Conservation (phyloP, 1,140 invertebrate species). For the Cepaea nemoralis region DNA sequence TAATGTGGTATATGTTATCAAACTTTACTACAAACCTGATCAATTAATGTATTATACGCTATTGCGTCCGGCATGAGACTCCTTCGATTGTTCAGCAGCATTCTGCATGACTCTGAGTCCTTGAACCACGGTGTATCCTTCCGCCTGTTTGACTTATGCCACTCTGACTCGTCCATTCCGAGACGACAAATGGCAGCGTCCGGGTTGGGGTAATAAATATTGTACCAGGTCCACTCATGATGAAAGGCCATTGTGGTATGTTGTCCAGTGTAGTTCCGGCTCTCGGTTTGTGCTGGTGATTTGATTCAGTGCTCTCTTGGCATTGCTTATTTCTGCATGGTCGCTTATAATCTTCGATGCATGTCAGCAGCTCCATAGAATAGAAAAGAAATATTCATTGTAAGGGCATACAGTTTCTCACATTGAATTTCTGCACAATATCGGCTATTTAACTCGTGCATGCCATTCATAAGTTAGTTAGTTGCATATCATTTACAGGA, state of each 20-base stretch:
- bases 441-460: too few species aligned
- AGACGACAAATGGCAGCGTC: conserved; percentile 11
- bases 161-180: neutral
- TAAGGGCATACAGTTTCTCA: too few species aligned
- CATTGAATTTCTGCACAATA: too few species aligned
- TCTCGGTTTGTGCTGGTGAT: too few species aligned
- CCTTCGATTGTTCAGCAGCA: neutral
- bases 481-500: too few species aligned
- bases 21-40: neutral
- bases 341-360: too few species aligned
- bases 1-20: too few species aligned
- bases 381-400: too few species aligned
- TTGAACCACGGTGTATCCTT: conserved; percentile 1
- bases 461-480: too few species aligned
- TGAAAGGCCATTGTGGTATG: conserved; percentile 15
- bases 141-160: neutral
- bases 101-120: neutral
- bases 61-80: neutral
- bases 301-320: too few species aligned
- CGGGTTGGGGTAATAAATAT: conserved; percentile 28
- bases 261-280: neutral
- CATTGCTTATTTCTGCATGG: too few species aligned
- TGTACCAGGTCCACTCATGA: conserved; percentile 30
- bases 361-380: too few species aligned
- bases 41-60: neutral